Percentiles rank a stretch among this genome's conserved stretches.
phyloP scores from a whole-genome alignment of 2,888 invertebrate genomes.

The Hyposoter didymator region DNA sequence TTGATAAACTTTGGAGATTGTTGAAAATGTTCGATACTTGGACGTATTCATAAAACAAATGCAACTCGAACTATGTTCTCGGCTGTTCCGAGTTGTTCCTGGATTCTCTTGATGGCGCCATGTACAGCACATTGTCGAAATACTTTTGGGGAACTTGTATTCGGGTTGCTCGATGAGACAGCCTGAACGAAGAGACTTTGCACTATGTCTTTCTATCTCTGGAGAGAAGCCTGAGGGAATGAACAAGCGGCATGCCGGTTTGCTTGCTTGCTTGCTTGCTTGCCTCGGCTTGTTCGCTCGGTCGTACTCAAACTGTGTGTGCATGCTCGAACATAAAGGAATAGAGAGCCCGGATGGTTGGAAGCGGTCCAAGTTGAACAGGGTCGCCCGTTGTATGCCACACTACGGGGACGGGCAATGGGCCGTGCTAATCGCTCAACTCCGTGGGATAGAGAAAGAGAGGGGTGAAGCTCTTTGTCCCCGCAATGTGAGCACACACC shows the following conservation, averaged over 20 bases:
- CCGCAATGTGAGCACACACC: constrained; percentile 59
- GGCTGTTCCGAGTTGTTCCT: constrained; percentile 9
- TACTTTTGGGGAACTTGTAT: constrained; percentile 68
- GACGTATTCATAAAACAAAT: constrained; percentile 9
- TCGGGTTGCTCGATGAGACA: constrained; percentile 60
- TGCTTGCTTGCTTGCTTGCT: constrained; percentile 49
- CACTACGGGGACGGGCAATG: constrained; percentile 78
- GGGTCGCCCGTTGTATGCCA: constrained; percentile 78
- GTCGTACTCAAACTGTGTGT: constrained; percentile 54
- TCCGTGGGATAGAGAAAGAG: constrained; percentile 69
- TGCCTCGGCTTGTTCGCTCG: constrained; percentile 56
- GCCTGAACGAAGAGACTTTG: constrained; percentile 56
- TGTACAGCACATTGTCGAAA: constrained; percentile 62
- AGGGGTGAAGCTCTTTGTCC: constrained; percentile 65
- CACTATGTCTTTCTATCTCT: constrained; percentile 23
- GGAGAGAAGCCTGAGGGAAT: constrained; percentile 55
- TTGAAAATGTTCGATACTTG: neutral
- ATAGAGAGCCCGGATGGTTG: constrained; percentile 75
- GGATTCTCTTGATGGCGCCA: constrained; percentile 24
- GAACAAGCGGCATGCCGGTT: constrained; percentile 64
- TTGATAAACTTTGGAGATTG: constrained; percentile 9
- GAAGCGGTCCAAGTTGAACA: constrained; percentile 81
- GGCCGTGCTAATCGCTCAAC: constrained; percentile 82
- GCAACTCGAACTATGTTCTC: neutral
- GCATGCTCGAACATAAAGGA: constrained; percentile 74